Conservation (phyloP, 2,113 vertebrate genomes). For the Bubo blakistoni region DNA sequence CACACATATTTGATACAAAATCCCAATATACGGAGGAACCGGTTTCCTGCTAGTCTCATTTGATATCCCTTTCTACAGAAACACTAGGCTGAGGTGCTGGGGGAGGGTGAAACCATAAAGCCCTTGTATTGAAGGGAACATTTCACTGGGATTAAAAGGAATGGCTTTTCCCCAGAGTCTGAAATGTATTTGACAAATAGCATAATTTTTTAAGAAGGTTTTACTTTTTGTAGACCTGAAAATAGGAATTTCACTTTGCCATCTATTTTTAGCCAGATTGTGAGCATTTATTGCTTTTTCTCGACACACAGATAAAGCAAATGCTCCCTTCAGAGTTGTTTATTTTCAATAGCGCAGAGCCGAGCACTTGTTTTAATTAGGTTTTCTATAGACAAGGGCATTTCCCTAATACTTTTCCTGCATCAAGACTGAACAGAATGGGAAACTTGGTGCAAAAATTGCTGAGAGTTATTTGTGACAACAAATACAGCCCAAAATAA, state of each 20-base stretch:
- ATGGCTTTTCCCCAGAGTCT: not conserved
- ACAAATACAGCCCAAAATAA: not conserved
- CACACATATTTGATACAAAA: not conserved
- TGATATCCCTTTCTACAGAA: not conserved
- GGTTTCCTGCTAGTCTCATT: not conserved
- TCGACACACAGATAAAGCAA: not conserved
- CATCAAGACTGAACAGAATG: not conserved
- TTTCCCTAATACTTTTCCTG: not conserved
- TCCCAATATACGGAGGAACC: not conserved
- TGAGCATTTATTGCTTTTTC: slow-evolving; percentile 16
- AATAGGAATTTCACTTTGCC: not conserved
- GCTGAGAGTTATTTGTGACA: not conserved
- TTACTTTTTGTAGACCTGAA: not conserved
- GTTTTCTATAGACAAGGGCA: not conserved
- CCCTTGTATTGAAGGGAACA: not conserved
- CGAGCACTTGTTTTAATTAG: slow-evolving; percentile 33
- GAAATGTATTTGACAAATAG: not conserved
- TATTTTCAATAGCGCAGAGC: not conserved
- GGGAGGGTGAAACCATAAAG: not conserved
- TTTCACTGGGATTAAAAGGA: not conserved
- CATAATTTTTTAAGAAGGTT: not conserved
- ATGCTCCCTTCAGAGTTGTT: slow-evolving; percentile 43
- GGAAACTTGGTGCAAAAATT: not conserved
- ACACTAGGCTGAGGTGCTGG: not conserved
- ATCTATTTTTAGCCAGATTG: not conserved